Evolutionary conservation across 2,797 vertebrate species (phyloP), one percentile per base, ranked within the genome.

Genomic region (Catharus ustulatus): DNA sequence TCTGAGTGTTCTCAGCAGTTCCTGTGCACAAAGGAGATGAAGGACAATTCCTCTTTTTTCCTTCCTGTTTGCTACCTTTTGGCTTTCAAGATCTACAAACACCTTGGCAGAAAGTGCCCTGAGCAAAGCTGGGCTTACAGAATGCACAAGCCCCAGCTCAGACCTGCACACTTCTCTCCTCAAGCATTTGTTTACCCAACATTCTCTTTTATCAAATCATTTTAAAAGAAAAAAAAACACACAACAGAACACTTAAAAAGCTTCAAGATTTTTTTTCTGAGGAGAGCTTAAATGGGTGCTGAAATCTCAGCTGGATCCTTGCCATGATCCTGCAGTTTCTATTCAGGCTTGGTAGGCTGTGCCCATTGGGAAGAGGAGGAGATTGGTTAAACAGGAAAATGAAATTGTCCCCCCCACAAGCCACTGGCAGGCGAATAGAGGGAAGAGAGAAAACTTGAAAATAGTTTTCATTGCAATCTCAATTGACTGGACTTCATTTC

Each of bases 221-320:
- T 73, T 20, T 5, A 15, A 51, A 51, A 27, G 46, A 24, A 54
- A 61, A 24, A 54, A 61, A 48, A 23, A 2, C 22, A 11, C 66
- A 11, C 59, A 72, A 7, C 34, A 42, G 32, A 48, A 8, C 10
- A 3, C 45, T 74, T 64, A 0, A 54, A 80, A 80, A 73, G 14
- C 89, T 75, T 85, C 68, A 81, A 34, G 34, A 34, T 34, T 34
- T 34, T 34, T 57, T 45, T 85, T 67, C 59, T 76, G 71, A 81
- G 82, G 74, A 66, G 67, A 76, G 46, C 69, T 95, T 63, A 73
- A 78, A 82, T 72, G 94, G 85, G 91, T 93, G 92, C 92, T 96
- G 94, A 92, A 86, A 81, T 81, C 87, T 92, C 85, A 7, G 55
- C 76, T 95, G 95, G 91, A 73, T 78, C 62, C 52, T 15, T 62